Conservation (phyloP, 2,888 invertebrate species). For the Dexiosoma caninum region DNA sequence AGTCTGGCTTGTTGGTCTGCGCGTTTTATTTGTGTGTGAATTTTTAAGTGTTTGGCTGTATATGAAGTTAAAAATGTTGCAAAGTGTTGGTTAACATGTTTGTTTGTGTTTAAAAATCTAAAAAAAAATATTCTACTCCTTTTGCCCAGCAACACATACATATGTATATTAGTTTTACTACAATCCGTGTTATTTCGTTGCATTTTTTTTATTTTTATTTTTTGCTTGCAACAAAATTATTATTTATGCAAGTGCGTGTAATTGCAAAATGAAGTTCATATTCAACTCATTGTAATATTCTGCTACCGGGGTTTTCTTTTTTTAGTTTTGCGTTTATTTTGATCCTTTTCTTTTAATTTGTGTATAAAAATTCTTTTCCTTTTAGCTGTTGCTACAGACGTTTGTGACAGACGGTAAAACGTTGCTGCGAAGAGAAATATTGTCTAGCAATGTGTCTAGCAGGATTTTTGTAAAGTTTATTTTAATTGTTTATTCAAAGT, state of each 20-base stretch:
- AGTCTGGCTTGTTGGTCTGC: conserved; percentile 15
- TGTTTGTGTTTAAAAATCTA: conserved; percentile 40
- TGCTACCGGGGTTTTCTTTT: conserved; percentile 1
- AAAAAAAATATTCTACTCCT: conserved; percentile 39
- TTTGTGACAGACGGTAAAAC: conserved; percentile 52
- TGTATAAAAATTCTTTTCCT: conserved; percentile 21
- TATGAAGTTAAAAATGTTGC: conserved; percentile 23
- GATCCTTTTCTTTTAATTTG: conserved; percentile 32
- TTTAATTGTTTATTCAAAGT: conserved; percentile 32
- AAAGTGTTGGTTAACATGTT: conserved; percentile 54
- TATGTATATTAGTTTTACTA: neutral
- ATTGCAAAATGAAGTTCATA: conserved; percentile 47
- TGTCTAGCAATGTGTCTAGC: conserved; percentile 48
- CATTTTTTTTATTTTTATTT: neutral
- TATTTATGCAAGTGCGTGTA: conserved; percentile 63
- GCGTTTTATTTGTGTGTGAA: conserved; percentile 3
- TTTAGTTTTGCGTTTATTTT: no score
- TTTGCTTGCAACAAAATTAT: conserved; percentile 42
- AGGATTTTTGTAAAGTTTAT: conserved; percentile 15
- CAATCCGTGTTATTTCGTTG: conserved; percentile 5
- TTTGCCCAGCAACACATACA: neutral
- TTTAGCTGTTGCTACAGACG: conserved; percentile 49
- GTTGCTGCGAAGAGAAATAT: conserved; percentile 28
- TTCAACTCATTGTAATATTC: conserved; percentile 11
- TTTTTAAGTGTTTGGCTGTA: neutral